phyloP scores from a whole-genome alignment of 1,140 invertebrate genomes.

The Teleopsis dalmanni region DNA sequence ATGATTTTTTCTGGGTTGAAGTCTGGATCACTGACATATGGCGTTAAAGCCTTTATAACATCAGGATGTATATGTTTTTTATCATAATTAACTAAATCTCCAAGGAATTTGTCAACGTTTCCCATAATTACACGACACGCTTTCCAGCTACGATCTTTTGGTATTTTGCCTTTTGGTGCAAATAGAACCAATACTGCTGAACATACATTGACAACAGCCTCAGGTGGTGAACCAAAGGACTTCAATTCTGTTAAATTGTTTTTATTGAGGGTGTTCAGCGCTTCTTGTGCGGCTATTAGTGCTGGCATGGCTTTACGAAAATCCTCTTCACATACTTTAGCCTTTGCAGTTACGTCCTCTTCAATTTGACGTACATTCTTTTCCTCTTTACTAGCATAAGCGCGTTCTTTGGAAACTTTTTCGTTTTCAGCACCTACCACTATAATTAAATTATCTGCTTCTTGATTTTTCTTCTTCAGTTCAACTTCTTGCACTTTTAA shows the following conservation, averaged over 20 bases:
- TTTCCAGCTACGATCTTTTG: constrained; percentile 91
- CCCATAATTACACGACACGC: constrained; percentile 80
- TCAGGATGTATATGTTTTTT: constrained; percentile 90
- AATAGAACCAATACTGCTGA: constrained; percentile 83
- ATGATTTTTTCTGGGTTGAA: constrained; percentile 81
- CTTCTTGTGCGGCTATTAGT: constrained; percentile 77
- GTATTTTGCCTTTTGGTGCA: constrained; percentile 77
- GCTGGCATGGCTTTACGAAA: constrained; percentile 86
- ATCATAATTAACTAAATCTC: constrained; percentile 79
- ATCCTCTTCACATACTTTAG: constrained; percentile 82
- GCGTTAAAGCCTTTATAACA: constrained; percentile 64
- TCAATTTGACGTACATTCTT: constrained; percentile 83
- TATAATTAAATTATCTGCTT: constrained; percentile 81
- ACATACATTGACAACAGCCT: constrained; percentile 76
- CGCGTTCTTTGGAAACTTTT: constrained; percentile 82
- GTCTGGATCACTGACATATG: constrained; percentile 57
- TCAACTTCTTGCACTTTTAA: constrained; percentile 84
- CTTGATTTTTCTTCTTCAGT: constrained; percentile 79
- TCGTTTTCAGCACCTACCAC: constrained; percentile 86
- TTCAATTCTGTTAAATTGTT: constrained; percentile 90
- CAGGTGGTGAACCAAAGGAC: constrained; percentile 78
- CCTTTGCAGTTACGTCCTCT: constrained; percentile 75
- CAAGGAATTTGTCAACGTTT: constrained; percentile 75
- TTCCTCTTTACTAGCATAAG: constrained; percentile 74
- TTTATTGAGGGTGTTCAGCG: constrained; percentile 89